Evolutionary conservation across 2,888 invertebrate genomes (phyloP).

Genomic region (Cosmia pyralina): DNA sequence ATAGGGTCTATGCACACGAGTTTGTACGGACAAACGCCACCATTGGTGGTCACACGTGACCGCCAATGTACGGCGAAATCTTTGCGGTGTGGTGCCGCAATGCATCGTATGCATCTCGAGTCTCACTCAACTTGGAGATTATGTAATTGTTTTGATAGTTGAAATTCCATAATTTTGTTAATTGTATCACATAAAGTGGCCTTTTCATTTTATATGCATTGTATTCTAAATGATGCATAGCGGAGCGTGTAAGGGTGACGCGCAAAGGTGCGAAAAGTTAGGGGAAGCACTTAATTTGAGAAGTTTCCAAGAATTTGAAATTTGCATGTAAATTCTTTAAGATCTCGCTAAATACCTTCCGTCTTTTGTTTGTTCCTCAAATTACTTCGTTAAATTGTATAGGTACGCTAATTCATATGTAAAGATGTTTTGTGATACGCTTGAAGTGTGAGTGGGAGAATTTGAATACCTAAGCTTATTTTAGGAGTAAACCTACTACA

Average conservation of each 20-base stretch:
- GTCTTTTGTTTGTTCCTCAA: conserved; percentile 49
- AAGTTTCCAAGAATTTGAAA: conserved; percentile 62
- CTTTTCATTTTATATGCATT: conserved; percentile 37
- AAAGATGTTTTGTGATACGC: conserved; percentile 35
- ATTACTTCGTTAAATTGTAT: conserved; percentile 39
- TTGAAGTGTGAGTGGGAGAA: conserved; percentile 4
- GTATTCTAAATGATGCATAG: conserved; percentile 50
- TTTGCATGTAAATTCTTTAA: conserved; percentile 62
- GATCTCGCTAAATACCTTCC: conserved; percentile 48
- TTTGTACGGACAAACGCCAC: too few relatives aligned
- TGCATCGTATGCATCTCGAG: too few relatives aligned
- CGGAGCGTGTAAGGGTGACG: conserved; percentile 37
- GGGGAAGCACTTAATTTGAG: conserved; percentile 41
- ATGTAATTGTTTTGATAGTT: not conserved
- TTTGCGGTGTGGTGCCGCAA: too few relatives aligned
- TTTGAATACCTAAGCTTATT: conserved; percentile 5
- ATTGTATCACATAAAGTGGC: not conserved
- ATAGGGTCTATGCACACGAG: too few relatives aligned
- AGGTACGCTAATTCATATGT: conserved; percentile 48
- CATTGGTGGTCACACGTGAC: too few relatives aligned
- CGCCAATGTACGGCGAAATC: too few relatives aligned
- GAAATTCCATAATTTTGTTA: conserved; percentile 1
- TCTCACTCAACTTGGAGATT: not conserved
- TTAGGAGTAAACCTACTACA: not conserved
- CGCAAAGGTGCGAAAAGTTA: conserved; percentile 54